phyloP scores from a whole-genome alignment of 2,888 invertebrate genomes.

The Drosophila tripunctata region DNA sequence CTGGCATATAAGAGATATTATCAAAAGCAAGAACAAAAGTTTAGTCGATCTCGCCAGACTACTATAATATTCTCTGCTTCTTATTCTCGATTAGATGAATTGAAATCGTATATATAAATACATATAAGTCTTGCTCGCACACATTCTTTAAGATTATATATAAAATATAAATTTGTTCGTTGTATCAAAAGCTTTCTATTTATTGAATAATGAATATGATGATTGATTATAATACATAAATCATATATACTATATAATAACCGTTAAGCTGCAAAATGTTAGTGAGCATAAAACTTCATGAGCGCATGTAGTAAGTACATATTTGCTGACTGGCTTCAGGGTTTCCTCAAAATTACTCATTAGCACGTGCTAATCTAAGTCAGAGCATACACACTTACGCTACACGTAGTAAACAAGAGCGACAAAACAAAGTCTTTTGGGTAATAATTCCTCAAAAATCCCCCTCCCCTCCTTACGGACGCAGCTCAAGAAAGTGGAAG shows the following conservation, averaged over 20 bases:
- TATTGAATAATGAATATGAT: background rate
- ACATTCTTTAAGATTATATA: no score
- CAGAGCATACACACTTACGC: constrained; percentile 3
- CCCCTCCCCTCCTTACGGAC: background rate
- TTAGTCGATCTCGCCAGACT: no score
- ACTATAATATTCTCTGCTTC: no score
- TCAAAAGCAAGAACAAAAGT: background rate
- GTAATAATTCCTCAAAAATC: constrained; percentile 1
- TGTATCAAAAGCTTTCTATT: background rate
- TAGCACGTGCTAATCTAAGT: constrained; percentile 71
- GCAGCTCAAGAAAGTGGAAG: constrained; percentile 41
- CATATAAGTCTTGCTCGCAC: no score
- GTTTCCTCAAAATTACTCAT: constrained; percentile 70
- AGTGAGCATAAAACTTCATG: background rate
- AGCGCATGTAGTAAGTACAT: background rate
- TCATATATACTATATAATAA: background rate
- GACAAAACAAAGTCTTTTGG: constrained; percentile 7
- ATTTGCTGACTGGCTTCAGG: background rate
- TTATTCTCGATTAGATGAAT: no score
- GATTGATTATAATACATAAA: background rate
- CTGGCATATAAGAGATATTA: background rate
- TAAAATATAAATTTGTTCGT: no score
- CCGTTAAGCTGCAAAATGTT: background rate
- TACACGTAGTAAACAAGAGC: background rate
- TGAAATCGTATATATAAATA: no score